phyloP scores from a whole-genome alignment of 2,113 vertebrate genomes.

The Bagarius yarrelli region DNA sequence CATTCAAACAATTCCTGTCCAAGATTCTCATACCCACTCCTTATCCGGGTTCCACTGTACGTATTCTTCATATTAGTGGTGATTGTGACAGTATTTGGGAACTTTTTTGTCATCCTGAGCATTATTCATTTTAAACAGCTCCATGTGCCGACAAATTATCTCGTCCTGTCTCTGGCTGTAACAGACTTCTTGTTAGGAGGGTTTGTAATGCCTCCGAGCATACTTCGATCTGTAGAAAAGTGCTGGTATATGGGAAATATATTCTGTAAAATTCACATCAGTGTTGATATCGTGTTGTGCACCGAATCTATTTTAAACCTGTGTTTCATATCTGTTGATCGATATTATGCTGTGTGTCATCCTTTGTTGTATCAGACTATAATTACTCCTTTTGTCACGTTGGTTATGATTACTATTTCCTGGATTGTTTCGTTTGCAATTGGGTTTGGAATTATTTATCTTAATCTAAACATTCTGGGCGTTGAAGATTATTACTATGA shows the following conservation, averaged over 20 bases:
- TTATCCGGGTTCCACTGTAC: slow-evolving; percentile 48
- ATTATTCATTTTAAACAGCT: slow-evolving; percentile 58
- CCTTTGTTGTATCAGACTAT: slow-evolving; percentile 72
- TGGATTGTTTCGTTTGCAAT: slow-evolving; percentile 75
- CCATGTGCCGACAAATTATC: slow-evolving; percentile 56
- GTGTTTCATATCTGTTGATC: slow-evolving; percentile 55
- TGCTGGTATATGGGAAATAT: slow-evolving; percentile 56
- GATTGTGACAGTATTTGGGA: slow-evolving; percentile 52
- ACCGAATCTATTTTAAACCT: slow-evolving; percentile 53
- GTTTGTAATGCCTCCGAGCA: slow-evolving; percentile 56
- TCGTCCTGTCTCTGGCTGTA: slow-evolving; percentile 55
- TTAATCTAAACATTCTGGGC: slow-evolving; percentile 75
- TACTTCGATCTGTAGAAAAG: slow-evolving; percentile 49
- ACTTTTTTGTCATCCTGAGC: slow-evolving; percentile 54
- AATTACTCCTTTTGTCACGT: slow-evolving; percentile 63
- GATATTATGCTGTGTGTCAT: slow-evolving; percentile 56
- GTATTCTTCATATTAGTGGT: slow-evolving; percentile 41
- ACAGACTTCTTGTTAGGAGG: slow-evolving; percentile 50
- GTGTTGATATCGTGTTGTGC: slow-evolving; percentile 52
- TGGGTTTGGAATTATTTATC: slow-evolving; percentile 78
- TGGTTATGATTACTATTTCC: slow-evolving; percentile 69
- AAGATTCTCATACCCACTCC: slow-evolving; percentile 30
- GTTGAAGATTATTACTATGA: slow-evolving; percentile 66
- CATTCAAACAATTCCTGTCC: slow-evolving; percentile 50
- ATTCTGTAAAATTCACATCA: slow-evolving; percentile 59